phyloP scores from a whole-genome alignment of 2,113 vertebrate species.

The Apteryx mantelli region DNA sequence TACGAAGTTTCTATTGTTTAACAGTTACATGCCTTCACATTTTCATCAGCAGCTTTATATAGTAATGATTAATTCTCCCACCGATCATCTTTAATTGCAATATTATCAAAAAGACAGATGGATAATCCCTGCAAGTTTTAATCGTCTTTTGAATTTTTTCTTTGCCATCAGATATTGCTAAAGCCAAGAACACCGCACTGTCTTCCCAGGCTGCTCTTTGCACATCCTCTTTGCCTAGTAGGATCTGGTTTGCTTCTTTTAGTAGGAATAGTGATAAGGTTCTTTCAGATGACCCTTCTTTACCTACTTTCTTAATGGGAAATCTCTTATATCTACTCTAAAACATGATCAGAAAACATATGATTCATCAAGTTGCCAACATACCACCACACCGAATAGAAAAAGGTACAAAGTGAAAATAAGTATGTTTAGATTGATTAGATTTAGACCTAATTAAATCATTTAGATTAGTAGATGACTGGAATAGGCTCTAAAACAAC shows the following conservation, averaged over 20 bases:
- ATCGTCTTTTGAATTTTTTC: background rate
- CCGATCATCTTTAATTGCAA: background rate
- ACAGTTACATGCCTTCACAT: background rate
- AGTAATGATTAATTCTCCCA: background rate
- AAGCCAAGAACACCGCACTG: background rate
- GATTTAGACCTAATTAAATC: background rate
- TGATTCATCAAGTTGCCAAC: background rate
- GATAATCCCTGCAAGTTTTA: background rate
- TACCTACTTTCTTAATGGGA: background rate
- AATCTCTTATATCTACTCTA: background rate
- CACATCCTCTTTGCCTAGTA: background rate
- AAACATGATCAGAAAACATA: background rate
- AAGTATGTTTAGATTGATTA: background rate
- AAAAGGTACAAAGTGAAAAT: background rate
- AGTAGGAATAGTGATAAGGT: background rate
- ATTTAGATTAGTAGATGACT: background rate
- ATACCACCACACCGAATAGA: background rate
- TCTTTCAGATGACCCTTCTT: background rate
- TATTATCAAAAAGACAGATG: background rate
- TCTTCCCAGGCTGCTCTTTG: background rate
- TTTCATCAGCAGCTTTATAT: background rate
- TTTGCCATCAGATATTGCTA: background rate
- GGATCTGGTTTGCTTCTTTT: background rate
- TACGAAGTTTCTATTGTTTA: background rate
- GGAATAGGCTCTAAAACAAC: background rate